A percentile compares a stretch with the other conserved stretches of the same genome.
These are phyloP conservation scores for Anagrus nilaparvatae DNA, from an alignment of 1,140 invertebrate genomes.

Conservation along the genomic window DNA sequence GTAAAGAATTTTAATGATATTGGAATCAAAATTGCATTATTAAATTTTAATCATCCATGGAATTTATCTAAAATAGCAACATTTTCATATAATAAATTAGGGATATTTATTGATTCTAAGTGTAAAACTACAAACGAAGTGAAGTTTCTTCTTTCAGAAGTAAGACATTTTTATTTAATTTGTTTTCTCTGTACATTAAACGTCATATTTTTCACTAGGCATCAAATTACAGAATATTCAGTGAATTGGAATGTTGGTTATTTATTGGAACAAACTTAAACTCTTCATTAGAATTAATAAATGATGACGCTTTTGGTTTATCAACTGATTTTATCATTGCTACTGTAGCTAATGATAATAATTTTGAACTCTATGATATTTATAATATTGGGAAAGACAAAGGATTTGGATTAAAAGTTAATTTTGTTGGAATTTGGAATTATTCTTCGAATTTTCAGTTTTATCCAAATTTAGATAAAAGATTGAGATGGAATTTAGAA, in stretches of 20 bases:
- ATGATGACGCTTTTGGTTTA: not conserved
- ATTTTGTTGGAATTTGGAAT: constrained; percentile 2
- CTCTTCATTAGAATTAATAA: not conserved
- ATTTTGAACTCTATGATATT: not conserved
- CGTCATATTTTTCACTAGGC: too few relatives aligned
- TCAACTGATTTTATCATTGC: constrained; percentile 1
- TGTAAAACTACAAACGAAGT: too few relatives aligned
- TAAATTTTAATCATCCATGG: constrained; percentile 1
- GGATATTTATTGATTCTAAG: too few relatives aligned
- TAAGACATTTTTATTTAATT: too few relatives aligned
- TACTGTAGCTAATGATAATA: not conserved
- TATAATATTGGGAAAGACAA: not conserved
- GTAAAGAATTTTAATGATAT: not conserved
- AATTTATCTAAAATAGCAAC: too few relatives aligned
- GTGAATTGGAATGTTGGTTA: constrained; percentile 7
- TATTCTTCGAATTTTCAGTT: constrained; percentile 2
- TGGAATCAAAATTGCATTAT: not conserved
- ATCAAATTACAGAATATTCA: constrained; percentile 5
- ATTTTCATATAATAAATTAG: too few relatives aligned
- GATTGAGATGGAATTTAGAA: constrained; percentile 7
- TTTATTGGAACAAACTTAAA: constrained; percentile 1
- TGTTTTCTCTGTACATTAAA: not conserved
- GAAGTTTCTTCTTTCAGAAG: too few relatives aligned
- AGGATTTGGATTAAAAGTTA: not conserved
- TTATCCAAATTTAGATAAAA: not conserved